These are phyloP conservation scores for Lemur catta DNA, from an alignment of 2,797 vertebrate species.

Conservation along the genomic window DNA sequence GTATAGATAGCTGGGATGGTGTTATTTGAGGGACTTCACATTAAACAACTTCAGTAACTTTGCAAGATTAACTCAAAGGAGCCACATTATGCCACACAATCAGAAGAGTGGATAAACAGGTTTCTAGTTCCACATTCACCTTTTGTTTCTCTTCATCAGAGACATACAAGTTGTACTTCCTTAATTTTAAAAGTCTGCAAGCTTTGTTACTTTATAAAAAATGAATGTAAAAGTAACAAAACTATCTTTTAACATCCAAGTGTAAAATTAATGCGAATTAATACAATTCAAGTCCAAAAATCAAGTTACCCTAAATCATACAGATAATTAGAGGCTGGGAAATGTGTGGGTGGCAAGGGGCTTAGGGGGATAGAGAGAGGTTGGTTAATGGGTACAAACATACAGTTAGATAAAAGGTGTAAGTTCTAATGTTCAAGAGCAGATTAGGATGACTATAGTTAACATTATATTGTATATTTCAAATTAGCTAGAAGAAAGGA, in stretches of 20 bases:
- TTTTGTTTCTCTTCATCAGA: conserved; percentile 32
- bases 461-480: background rate
- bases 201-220: conserved; percentile 10
- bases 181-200: background rate
- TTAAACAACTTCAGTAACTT: background rate
- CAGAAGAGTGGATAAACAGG: background rate
- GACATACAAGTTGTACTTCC: background rate
- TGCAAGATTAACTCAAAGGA: conserved; percentile 26
- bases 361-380: background rate
- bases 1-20: background rate
- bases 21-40: background rate
- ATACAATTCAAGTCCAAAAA: background rate
- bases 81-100: background rate
- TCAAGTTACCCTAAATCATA: background rate
- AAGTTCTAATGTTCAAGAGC: background rate
- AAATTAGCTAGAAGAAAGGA: background rate
- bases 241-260: background rate
- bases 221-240: background rate
- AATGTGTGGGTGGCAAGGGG: too few species aligned
- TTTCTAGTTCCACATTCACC: background rate
- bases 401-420: background rate
- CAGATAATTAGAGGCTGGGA: background rate
- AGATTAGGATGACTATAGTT: background rate
- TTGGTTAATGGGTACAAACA: background rate
- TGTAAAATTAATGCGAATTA: conserved; percentile 14